Conservation (phyloP, 1,140 invertebrate species). For the Stegodyphus dumicola region DNA sequence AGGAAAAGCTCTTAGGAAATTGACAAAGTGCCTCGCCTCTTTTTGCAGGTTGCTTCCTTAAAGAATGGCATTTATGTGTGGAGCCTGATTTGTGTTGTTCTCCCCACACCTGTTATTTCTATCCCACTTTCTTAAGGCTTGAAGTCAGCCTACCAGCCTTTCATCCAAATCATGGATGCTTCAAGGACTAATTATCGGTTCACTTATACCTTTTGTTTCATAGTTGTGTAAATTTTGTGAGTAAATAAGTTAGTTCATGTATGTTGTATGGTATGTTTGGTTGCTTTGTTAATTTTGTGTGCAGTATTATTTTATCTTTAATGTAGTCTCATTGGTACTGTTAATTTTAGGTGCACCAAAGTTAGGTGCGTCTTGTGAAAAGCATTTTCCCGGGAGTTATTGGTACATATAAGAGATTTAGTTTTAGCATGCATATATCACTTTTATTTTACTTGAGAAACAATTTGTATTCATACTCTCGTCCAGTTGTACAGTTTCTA, state of each 20-base stretch:
- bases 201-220: slow-evolving; percentile 56
- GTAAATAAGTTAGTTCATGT: slow-evolving; percentile 38
- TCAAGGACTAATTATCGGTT: slow-evolving; percentile 36
- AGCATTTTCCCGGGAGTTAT: slow-evolving; percentile 51
- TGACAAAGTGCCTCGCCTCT: slow-evolving; percentile 58
- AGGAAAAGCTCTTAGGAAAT: slow-evolving; percentile 7
- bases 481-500: slow-evolving; percentile 61
- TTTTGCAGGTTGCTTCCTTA: slow-evolving; percentile 44
- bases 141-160: neutral
- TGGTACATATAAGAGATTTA: slow-evolving; percentile 56
- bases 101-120: slow-evolving; percentile 19
- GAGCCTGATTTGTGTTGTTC: slow-evolving; percentile 23
- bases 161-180: slow-evolving; percentile 39
- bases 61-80: slow-evolving; percentile 37
- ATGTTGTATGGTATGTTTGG: slow-evolving; percentile 61
- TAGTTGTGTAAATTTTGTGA: slow-evolving; percentile 54
- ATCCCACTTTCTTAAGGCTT: slow-evolving; percentile 13
- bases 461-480: slow-evolving; percentile 59
- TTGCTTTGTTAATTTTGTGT: slow-evolving; percentile 61
- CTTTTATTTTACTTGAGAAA: slow-evolving; percentile 58
- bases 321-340: slow-evolving; percentile 58
- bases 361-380: slow-evolving; percentile 35
- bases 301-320: slow-evolving; percentile 61
- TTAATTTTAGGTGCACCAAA: slow-evolving; percentile 52
- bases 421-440: slow-evolving; percentile 60